Base-by-base conservation (phyloP, 2,113 vertebrate genomes). In the Motacilla tschutschensis region DNA sequence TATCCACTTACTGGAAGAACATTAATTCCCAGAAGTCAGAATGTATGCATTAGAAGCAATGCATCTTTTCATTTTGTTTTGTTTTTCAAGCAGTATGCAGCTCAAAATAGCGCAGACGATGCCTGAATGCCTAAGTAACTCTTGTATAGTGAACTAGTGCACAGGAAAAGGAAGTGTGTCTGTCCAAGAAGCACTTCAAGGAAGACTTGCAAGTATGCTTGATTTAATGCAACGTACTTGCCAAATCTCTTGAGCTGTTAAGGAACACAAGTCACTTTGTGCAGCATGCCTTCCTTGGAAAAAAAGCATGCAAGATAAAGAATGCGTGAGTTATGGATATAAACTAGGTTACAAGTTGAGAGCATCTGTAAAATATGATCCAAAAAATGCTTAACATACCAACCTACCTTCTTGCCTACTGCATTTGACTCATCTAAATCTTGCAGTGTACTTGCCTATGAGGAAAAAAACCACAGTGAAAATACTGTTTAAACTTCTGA, bases 1-100 rank as follows among this genome's bases (percentile, higher is more conserved):
- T 87, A 83, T 71, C 79, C 73, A 93, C 69, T 93, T 94, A 95
- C 78, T 88, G 69, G 71, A 55, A 90, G 81, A 88, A 66, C 88
- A 86, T 88, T 92, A 79, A 92, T 88, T 94, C 88, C 53, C 79
- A 92, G 72, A 90, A 84, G 87, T 90, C 88, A 88, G 78, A 94
- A 87, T 82, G 26, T 82, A 71, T 92, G 84, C 62, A 57, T 79
- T 93, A 79, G 57, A 91, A 87, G 83, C 60, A 88, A 84, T 44
- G 21, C 24, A 86, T 87, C 87, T 87, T 87, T 79, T 76, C 3
- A 38, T 84, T 86, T 88, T 82, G 65, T 78, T 93, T 93, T 91
- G 69, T 92, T 91, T 91, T 91, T 77, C 63, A 62, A 74, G 65
- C 3, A 85, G 41, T 47, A 46, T 87, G n/a, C 35, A 36, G 83